Base-by-base conservation (phyloP, 1,140 invertebrate genomes). In the Lucilia sericata region DNA sequence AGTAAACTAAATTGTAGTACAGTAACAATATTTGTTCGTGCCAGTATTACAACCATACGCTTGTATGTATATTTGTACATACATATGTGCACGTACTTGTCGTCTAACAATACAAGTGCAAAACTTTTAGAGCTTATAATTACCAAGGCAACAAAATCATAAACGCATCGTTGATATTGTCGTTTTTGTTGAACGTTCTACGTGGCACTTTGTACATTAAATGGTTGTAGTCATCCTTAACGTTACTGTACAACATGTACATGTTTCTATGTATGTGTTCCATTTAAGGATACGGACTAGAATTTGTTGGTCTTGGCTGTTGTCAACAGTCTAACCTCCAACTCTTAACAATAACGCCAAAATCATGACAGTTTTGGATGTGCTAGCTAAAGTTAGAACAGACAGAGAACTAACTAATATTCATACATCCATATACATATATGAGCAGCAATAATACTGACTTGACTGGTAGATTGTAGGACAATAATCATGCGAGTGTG, bases 71-170 rank as follows among this genome's bases (percentile, higher is more conserved):
- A 3, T 30, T 30, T 3, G 3, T 30, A 30, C 3, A 30, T 30
- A 30, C 3, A 30, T 3, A 30, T 30, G 3, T 30, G 25, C 25
- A 30, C 25, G 25, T 30, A 30, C 25, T 30, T 30, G 25, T 30
- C 25, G 25, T 60, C n/a, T 21, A 21, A 70, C n/a, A 25, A 19
- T n/a, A n/a, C 65, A 70, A 21, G 65, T 19, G 19, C 65, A 70
- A 70, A 70, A 70, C 10, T 19, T 70, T 78, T 10, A 36, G 75
- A 78, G 42, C 25, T 36, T 78, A 36, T 78, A 78, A 78, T 78
- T 78, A 78, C 75, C 75, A 78, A n/a, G 75, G 75, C 34, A 78
- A 78, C 36, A 42, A 78, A 78, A 78, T 78, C 75, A 78, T 78
- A 78, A 78, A 78, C 75, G 75, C 36, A 78, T 78, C 75, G 75